phyloP scores from a whole-genome alignment of 53 echinoderm and acorn worm genomes.

The Hippasteria phrygiana region DNA sequence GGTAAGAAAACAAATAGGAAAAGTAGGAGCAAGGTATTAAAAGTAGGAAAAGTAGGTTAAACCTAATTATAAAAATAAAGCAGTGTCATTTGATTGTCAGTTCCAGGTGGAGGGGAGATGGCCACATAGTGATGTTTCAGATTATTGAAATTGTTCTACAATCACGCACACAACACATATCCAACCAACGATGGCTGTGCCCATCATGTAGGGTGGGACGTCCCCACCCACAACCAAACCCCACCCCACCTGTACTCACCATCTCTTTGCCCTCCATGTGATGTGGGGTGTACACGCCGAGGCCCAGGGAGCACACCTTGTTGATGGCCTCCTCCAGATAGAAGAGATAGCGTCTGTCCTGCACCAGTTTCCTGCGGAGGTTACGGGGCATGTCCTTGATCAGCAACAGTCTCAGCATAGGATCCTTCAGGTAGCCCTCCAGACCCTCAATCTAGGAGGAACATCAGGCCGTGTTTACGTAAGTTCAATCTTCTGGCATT shows the following conservation, averaged over 20 bases:
- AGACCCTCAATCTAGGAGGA: constrained; percentile 45
- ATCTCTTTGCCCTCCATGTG: constrained; percentile 17
- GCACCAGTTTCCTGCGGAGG: constrained; percentile 28
- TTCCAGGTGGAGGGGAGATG: too few relatives aligned
- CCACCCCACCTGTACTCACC: neutral
- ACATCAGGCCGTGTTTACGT: neutral
- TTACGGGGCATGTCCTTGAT: constrained; percentile 52
- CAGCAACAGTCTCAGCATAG: constrained; percentile 38
- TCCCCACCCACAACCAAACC: neutral
- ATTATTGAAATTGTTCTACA: too few relatives aligned
- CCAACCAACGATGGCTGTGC: too few relatives aligned
- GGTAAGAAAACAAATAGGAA: too few relatives aligned
- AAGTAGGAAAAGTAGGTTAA: too few relatives aligned
- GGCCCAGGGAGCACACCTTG: constrained; percentile 34
- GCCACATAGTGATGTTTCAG: too few relatives aligned
- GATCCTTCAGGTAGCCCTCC: constrained; percentile 50
- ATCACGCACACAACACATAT: too few relatives aligned
- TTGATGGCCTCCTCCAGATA: neutral
- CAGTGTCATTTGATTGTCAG: too few relatives aligned
- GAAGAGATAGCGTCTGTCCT: constrained; percentile 54
- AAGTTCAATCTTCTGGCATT: too few relatives aligned
- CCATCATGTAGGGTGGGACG: too few relatives aligned
- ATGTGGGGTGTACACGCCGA: constrained; percentile 8
- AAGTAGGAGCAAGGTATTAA: too few relatives aligned
- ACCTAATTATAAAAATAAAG: too few relatives aligned